Evolutionary conservation across 2,888 invertebrate species (phyloP), one percentile per base, ranked within the genome.

Genomic region (Microdon myrmicae): DNA sequence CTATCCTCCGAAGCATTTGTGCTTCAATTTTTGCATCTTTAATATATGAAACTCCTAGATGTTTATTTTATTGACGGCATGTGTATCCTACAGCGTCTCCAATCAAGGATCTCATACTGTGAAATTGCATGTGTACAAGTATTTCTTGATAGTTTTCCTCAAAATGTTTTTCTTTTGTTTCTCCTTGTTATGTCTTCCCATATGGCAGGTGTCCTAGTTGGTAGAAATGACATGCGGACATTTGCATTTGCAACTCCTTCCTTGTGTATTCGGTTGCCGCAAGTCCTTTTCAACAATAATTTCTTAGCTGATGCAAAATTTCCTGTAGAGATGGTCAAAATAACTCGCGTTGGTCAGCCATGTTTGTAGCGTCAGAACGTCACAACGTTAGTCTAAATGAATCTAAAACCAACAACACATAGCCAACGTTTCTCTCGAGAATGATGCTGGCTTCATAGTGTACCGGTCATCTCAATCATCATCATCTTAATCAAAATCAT

Each of bases 241-340:
- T 45, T 45, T 54, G 37, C 25, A 59, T 34, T 53, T 59, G 51
- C 58, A 59, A 38, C 44, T 55, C 31, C 60, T 29, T 49, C 32
- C 38, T 16, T 20, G 8, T 39, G 7, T 14, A n/a, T n/a, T n/a
- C n/a, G n/a, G n/a, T n/a, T n/a, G n/a, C n/a, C n/a, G n/a, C n/a
- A n/a, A n/a, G n/a, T n/a, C n/a, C n/a, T n/a, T n/a, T n/a, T n/a
- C n/a, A n/a, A n/a, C n/a, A n/a, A n/a, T n/a, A 66, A 66, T 66
- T 66, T 66, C 66, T 66, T 59, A 59, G 59, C 53, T 54, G 66
- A 66, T 66, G 66, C 66, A 59, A 66, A 59, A 54, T 66, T 66
- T 66, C 44, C 66, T 66, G 53, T 31, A 66, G 58, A 59, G 59
- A 59, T 58, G 53, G 59, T 54, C 59, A 59, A 66, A 66, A 59